Percentiles rank a stretch among this genome's conserved stretches.
These are phyloP conservation scores for Halotydeus destructor DNA, from an alignment of 1,140 invertebrate genomes.

Conservation along the genomic window DNA sequence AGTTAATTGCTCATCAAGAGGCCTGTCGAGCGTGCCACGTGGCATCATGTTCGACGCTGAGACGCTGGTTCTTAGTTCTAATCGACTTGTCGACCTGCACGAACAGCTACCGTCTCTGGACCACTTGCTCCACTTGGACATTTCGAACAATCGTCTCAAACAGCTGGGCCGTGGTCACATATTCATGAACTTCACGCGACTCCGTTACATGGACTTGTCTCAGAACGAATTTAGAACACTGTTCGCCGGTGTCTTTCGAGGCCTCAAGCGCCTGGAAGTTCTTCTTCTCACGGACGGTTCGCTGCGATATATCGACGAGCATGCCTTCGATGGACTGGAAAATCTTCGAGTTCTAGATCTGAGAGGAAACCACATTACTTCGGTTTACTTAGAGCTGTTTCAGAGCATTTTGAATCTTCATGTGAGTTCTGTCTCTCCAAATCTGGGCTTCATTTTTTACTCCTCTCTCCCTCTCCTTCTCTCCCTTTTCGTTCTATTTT, in stretches of 20 bases:
- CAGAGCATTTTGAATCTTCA: constrained; percentile 14
- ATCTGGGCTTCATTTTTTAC: background rate
- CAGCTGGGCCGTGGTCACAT: constrained; percentile 24
- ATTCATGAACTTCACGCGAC: constrained; percentile 49
- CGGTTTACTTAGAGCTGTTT: constrained; percentile 22
- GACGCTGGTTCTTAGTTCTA: constrained; percentile 3
- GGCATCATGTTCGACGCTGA: constrained; percentile 1
- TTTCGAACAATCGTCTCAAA: constrained; percentile 20
- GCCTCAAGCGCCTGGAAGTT: constrained; percentile 48
- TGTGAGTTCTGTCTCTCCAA: constrained; percentile 9
- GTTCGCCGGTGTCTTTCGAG: constrained; percentile 50
- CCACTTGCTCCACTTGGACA: constrained; percentile 16
- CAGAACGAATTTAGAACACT: constrained; percentile 50
- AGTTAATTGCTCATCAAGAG: constrained; percentile 8
- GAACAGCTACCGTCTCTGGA: constrained; percentile 5
- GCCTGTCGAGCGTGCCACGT: constrained; percentile 3
- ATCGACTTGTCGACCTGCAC: constrained; percentile 10
- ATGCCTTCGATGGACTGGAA: constrained; percentile 36
- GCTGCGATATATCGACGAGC: constrained; percentile 38
- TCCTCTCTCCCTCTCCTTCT: background rate
- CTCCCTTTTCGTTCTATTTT: background rate
- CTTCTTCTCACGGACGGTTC: constrained; percentile 23
- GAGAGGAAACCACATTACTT: constrained; percentile 35
- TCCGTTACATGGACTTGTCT: constrained; percentile 51
- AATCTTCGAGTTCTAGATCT: constrained; percentile 53